Conservation (phyloP, 2,888 invertebrate genomes). For the Ormyrus labotus region DNA sequence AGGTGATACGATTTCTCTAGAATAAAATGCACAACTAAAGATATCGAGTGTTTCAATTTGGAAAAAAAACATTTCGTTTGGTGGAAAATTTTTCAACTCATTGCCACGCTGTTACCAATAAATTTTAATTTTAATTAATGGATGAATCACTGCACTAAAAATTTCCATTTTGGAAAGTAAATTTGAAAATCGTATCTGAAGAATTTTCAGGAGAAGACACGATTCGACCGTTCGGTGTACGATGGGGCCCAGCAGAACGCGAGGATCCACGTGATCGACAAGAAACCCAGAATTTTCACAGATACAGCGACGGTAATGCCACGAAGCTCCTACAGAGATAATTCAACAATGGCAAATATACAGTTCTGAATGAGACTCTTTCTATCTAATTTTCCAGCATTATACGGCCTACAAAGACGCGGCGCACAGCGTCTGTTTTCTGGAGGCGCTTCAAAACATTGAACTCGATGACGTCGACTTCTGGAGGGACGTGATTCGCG, state of each 20-base stretch:
- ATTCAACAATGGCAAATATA: background rate
- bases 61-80: too few relatives aligned
- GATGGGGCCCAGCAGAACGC: slow-evolving; percentile 35
- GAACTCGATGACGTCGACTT: slow-evolving; percentile 31
- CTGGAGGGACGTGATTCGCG: slow-evolving; percentile 54
- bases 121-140: too few relatives aligned
- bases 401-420: slow-evolving; percentile 76
- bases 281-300: slow-evolving; percentile 63
- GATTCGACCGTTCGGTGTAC: slow-evolving; percentile 65
- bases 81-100: too few relatives aligned
- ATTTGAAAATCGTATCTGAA: too few relatives aligned
- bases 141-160: too few relatives aligned
- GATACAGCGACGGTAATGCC: slow-evolving; percentile 67
- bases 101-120: too few relatives aligned
- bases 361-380: background rate
- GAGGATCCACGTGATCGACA: slow-evolving; percentile 32
- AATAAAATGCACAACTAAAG: too few relatives aligned
- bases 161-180: background rate
- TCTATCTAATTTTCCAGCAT: slow-evolving; percentile 65
- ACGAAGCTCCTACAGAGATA: too few relatives aligned
- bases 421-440: slow-evolving; percentile 73
- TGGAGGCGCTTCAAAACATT: slow-evolving; percentile 71
- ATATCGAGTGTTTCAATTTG: too few relatives aligned
- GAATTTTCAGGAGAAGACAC: slow-evolving; percentile 64
- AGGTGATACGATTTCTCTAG: too few relatives aligned